phyloP scores from a whole-genome alignment of 2,113 vertebrate genomes.

The Phalacrocorax carbo region DNA sequence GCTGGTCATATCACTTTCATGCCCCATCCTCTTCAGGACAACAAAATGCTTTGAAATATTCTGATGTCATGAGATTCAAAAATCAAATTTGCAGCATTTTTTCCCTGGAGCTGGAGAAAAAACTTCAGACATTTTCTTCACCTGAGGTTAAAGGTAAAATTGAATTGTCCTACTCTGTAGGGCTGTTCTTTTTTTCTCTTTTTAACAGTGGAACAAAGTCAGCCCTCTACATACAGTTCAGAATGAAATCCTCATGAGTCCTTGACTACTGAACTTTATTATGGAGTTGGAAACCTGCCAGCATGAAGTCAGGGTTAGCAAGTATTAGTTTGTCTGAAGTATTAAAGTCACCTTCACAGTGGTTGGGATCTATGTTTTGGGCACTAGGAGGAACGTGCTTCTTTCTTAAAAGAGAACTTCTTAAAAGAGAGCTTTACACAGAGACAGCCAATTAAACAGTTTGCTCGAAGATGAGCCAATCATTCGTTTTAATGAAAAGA shows the following conservation, averaged over 20 bases:
- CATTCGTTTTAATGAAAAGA: conserved; percentile 33
- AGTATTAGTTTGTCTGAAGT: conserved; percentile 31
- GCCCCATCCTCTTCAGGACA: background rate
- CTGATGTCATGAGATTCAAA: background rate
- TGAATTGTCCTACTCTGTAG: conserved; percentile 1
- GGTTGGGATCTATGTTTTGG: background rate
- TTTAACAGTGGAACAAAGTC: background rate
- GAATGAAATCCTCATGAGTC: background rate
- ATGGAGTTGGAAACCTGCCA: conserved; percentile 51
- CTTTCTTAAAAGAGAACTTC: background rate
- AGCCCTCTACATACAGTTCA: background rate
- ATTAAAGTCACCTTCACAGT: conserved; percentile 32
- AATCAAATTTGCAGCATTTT: background rate
- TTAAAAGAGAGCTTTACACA: background rate
- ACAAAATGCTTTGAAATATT: background rate
- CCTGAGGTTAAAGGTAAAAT: background rate
- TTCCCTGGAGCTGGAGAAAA: background rate
- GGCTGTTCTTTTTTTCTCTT: background rate
- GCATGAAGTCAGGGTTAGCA: background rate
- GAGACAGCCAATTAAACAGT: background rate
- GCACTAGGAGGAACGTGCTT: background rate
- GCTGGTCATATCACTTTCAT: background rate
- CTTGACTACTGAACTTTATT: conserved; percentile 45
- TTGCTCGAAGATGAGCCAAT: background rate
- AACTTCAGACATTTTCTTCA: background rate